phyloP scores from a whole-genome alignment of 2,113 vertebrate genomes.

The Meles meles region DNA sequence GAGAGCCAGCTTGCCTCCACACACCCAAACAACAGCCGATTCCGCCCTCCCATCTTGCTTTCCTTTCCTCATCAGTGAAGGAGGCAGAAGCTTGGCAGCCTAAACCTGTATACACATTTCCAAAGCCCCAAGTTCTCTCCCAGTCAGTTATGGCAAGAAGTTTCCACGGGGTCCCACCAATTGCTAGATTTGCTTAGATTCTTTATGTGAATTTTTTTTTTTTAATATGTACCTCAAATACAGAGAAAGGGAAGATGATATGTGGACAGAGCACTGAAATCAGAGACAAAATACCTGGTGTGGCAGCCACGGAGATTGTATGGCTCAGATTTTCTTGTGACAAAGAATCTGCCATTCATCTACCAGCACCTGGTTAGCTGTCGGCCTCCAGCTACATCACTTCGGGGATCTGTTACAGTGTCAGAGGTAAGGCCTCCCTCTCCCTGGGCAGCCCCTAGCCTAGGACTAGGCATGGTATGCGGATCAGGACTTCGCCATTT shows the following conservation, averaged over 20 bases:
- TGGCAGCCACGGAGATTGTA: not conserved
- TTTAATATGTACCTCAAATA: not conserved
- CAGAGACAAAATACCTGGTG: not conserved
- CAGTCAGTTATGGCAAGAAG: not conserved
- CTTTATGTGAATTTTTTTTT: not conserved
- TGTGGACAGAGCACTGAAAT: not conserved
- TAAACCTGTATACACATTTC: not conserved
- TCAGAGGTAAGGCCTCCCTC: not conserved
- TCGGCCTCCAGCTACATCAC: not conserved
- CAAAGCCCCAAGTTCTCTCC: not conserved
- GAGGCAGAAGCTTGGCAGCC: slow-evolving; percentile 20
- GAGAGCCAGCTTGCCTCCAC: slow-evolving; percentile 21
- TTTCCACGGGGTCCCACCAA: not conserved
- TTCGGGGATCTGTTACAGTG: not conserved
- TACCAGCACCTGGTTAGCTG: not conserved
- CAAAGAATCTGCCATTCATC: not conserved
- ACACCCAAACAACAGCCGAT: slow-evolving; percentile 65
- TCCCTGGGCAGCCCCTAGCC: not conserved
- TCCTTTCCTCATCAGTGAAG: not conserved
- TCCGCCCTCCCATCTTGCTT: not conserved
- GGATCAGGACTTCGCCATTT: not conserved
- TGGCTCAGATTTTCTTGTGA: not conserved
- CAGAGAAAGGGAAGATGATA: not conserved
- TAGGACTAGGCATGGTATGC: not conserved
- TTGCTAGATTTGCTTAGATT: not conserved